These are phyloP conservation scores for Dicentrarchus labrax DNA, from an alignment of 2,113 vertebrate species.

Conservation along the genomic window DNA sequence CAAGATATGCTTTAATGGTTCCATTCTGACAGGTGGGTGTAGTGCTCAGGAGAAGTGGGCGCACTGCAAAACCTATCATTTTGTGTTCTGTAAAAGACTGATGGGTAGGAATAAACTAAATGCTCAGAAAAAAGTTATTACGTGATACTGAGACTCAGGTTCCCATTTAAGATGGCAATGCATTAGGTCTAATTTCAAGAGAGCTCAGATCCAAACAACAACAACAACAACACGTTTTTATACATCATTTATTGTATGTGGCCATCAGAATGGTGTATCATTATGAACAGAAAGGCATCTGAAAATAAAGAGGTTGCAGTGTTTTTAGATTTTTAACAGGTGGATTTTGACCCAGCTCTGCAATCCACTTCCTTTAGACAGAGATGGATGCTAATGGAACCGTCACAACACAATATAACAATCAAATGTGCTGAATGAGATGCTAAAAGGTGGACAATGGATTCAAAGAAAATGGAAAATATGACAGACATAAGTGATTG, in stretches of 20 bases:
- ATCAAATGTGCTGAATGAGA: conserved; percentile 13
- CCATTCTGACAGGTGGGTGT: conserved; percentile 30
- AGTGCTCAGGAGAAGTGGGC: conserved; percentile 19
- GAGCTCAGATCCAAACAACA: not conserved
- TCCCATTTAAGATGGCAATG: not conserved
- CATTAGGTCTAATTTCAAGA: not conserved
- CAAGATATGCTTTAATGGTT: conserved; percentile 40
- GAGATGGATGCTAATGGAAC: conserved; percentile 1
- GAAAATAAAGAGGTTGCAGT: not conserved
- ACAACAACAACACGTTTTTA: no score
- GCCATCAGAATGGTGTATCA: not conserved
- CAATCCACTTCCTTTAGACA: not conserved
- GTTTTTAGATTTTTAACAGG: conserved; percentile 8
- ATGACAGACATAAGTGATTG: not conserved
- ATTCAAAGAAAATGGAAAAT: conserved; percentile 14
- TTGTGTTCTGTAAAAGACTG: conserved; percentile 2
- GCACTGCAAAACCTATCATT: conserved; percentile 18
- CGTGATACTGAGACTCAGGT: not conserved
- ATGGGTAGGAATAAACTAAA: not conserved
- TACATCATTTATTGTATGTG: no score
- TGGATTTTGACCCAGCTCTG: conserved; percentile 5
- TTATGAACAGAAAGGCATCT: not conserved
- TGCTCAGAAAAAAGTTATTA: conserved; percentile 11
- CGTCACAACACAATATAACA: not conserved
- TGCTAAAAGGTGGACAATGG: not conserved